phyloP scores from a whole-genome alignment of 2,888 invertebrate genomes.

The Graphium colonna region DNA sequence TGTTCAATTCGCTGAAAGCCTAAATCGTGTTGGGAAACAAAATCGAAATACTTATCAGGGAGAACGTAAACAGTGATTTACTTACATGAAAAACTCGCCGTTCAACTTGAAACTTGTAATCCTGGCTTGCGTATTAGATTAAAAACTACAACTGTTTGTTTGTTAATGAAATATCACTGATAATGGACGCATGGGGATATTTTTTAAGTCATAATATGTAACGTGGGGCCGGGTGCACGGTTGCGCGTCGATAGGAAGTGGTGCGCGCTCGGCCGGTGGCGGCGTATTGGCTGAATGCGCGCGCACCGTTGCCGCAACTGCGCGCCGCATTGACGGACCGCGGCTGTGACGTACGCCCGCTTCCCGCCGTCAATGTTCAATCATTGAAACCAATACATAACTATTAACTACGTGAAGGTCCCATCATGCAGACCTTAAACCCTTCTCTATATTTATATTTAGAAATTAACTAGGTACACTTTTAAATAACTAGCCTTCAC shows the following conservation, averaged over 20 bases:
- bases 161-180: slow-evolving; percentile 21
- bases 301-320: slow-evolving; percentile 41
- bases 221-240: slow-evolving; percentile 40
- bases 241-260: slow-evolving; percentile 52
- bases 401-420: no score
- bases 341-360: slow-evolving; percentile 13
- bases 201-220: slow-evolving; percentile 38
- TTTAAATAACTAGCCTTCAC: no score
- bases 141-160: neutral
- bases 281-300: slow-evolving; percentile 40
- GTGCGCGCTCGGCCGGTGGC: slow-evolving; percentile 51
- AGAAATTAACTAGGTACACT: no score
- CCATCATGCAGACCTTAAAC: no score
- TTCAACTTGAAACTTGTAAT: no score
- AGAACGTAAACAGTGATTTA: slow-evolving; percentile 24
- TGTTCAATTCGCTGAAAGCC: no score
- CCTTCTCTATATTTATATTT: no score
- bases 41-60: slow-evolving; percentile 2
- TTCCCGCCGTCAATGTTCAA: neutral
- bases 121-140: neutral
- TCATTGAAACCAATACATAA: no score
- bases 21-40: slow-evolving; percentile 2
- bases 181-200: slow-evolving; percentile 19
- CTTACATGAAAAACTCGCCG: slow-evolving; percentile 16
- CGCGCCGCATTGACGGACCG: slow-evolving; percentile 38